Evolutionary conservation across 92 coral and sea anemone species (phyloP).

Genomic region (Galaxea fascicularis): DNA sequence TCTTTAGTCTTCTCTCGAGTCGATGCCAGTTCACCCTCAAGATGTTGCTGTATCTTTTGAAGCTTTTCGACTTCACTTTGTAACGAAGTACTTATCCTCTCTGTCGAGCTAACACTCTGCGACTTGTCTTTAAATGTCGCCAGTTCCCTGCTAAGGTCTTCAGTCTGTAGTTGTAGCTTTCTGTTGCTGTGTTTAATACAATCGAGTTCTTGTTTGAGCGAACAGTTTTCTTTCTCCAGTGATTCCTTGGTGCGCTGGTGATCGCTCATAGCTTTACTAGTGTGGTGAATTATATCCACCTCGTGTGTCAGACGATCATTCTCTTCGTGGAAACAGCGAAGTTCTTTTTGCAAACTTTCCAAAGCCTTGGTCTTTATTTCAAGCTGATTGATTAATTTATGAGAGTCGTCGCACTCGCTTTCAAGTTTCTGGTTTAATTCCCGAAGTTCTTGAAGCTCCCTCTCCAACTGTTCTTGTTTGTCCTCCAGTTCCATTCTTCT

Average conservation of each 20-base stretch:
- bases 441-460: slow-evolving; percentile 31
- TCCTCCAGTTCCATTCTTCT: slow-evolving; percentile 10
- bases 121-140: slow-evolving; percentile 7
- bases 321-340: slow-evolving; percentile 50
- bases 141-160: slow-evolving; percentile 25
- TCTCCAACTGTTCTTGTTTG: slow-evolving; percentile 25
- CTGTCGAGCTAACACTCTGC: slow-evolving; percentile 23
- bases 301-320: slow-evolving; percentile 56
- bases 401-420: slow-evolving; percentile 39
- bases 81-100: slow-evolving; percentile 15
- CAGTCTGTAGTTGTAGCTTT: slow-evolving; percentile 6
- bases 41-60: slow-evolving; percentile 65
- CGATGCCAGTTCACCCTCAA: slow-evolving; percentile 55
- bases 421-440: slow-evolving; percentile 39
- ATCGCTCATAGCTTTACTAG: slow-evolving; percentile 49
- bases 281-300: slow-evolving; percentile 41
- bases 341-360: slow-evolving; percentile 51
- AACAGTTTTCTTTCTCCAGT: slow-evolving; percentile 30
- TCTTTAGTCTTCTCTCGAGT: slow-evolving; percentile 58
- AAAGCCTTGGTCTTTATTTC: slow-evolving; percentile 54
- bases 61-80: slow-evolving; percentile 61
- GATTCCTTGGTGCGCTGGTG: slow-evolving; percentile 40
- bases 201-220: slow-evolving; percentile 27
- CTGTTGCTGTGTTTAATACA: slow-evolving; percentile 20
- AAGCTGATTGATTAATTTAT: slow-evolving; percentile 34